Base-by-base conservation (phyloP, 2,888 invertebrate species). In the Podabrus alpinus region DNA sequence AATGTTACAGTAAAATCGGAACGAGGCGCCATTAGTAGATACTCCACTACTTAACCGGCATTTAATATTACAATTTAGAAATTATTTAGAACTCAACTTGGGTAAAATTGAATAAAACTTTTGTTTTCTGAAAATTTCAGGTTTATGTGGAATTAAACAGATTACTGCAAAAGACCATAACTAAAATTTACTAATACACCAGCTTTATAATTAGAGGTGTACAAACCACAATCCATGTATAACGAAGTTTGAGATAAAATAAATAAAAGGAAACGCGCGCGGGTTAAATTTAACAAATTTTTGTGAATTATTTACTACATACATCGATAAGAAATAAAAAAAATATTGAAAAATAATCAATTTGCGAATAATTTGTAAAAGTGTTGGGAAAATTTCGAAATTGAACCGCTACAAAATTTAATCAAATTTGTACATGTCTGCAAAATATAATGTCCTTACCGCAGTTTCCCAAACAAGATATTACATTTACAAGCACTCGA, bases 141-240 rank as follows among this genome's bases (percentile, higher is more conserved):
- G 19, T 15, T 64, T 64, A 19, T 64, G 11, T 7, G 62, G 62
- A 64, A 64, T 64, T 64, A 64, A 19, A 19, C n/a, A 21, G 62
- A 64, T 64, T 64, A 64, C 17, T 13, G n/a, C 19, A 64, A 64
- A 64, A 64, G 62, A 64, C 62, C n/a, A 64, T 19, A 64, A 64
- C 62, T 64, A 64, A 64, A 64, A 64, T 64, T 64, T 64, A 64
- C 62, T 64, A 64, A 64, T 64, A 21, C 62, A 21, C 62, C 21
- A 21, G 62, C 17, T 64, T 64, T 64, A 64, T 19, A 64, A 64
- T 64, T 64, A 64, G 62, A 64, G 62, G 19, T 19, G 19, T 64
- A 19, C 19, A 64, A 64, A 64, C 62, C 17, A 3, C 21, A 64
- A 64, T 64, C 62, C 62, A 13, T 19, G 21, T 21, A 64, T 19